A percentile compares a stretch with the other conserved stretches of the same genome.
phyloP scores from a whole-genome alignment of 1,140 invertebrate species.

The Rhysida immarginata region DNA sequence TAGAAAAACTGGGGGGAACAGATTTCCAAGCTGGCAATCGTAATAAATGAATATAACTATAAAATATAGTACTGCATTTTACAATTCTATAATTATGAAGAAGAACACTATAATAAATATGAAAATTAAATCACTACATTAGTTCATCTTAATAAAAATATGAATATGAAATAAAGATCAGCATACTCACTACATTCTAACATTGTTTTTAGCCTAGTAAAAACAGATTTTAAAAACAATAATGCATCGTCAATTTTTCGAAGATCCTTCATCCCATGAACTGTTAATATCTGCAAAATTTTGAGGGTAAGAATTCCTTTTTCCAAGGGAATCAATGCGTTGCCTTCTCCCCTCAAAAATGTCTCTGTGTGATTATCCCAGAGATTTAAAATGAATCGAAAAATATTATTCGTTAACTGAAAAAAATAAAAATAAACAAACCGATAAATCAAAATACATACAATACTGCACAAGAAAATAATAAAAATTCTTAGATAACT shows the following conservation, averaged over 20 bases:
- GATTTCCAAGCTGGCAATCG: too few relatives aligned
- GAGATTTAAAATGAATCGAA: constrained; percentile 24
- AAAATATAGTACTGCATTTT: too few relatives aligned
- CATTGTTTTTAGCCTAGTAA: constrained; percentile 54
- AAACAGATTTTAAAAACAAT: constrained; percentile 59
- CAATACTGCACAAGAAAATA: too few relatives aligned
- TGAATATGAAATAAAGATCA: not conserved
- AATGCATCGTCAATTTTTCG: constrained; percentile 53
- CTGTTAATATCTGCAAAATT: constrained; percentile 63
- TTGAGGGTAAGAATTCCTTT: constrained; percentile 58
- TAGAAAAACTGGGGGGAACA: too few relatives aligned
- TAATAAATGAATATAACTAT: too few relatives aligned
- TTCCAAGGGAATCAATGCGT: constrained; percentile 37
- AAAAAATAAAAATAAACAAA: constrained; percentile 18
- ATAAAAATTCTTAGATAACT: too few relatives aligned
- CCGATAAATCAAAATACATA: constrained; percentile 12
- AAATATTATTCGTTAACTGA: constrained; percentile 28
- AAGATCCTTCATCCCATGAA: constrained; percentile 62
- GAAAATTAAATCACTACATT: not conserved
- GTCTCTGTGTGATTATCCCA: constrained; percentile 26
- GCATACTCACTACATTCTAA: constrained; percentile 58
- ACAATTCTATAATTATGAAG: too few relatives aligned
- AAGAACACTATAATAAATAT: not conserved
- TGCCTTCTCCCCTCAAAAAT: constrained; percentile 19
- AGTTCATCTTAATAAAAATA: not conserved